These are phyloP conservation scores for Hiodon alosoides DNA, from an alignment of 2,113 vertebrate genomes.

Conservation along the genomic window DNA sequence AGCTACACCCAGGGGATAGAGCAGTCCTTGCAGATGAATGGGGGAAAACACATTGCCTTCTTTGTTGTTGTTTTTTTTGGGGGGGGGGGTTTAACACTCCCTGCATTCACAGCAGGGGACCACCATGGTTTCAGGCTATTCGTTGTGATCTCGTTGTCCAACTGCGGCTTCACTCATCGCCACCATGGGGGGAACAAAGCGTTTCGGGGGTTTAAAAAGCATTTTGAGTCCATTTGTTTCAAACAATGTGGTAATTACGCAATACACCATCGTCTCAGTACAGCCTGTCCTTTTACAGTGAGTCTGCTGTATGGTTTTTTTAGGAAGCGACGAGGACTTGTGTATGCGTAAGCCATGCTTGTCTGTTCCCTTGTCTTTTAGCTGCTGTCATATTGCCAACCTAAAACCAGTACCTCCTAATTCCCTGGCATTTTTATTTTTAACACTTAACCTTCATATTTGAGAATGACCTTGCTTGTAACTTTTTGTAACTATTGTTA, in stretches of 20 bases:
- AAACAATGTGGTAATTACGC: slow-evolving; percentile 1
- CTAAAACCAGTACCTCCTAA: no score
- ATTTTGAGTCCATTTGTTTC: slow-evolving; percentile 26
- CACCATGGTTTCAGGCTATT: slow-evolving; percentile 21
- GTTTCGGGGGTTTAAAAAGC: not conserved
- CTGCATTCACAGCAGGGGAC: slow-evolving; percentile 20
- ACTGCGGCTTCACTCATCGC: slow-evolving; percentile 20
- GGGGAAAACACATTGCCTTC: slow-evolving; percentile 18
- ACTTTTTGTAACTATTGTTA: no score
- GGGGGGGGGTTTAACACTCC: slow-evolving; percentile 23
- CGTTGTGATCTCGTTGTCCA: slow-evolving; percentile 13
- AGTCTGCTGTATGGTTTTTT: no score
- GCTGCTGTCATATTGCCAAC: no score
- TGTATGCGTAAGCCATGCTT: no score
- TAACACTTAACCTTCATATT: no score
- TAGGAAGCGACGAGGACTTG: no score
- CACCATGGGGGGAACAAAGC: not conserved
- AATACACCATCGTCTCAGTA: not conserved
- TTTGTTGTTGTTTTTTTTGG: slow-evolving; percentile 7
- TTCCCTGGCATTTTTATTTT: no score
- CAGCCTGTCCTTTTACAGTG: not conserved
- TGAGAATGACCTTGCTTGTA: no score
- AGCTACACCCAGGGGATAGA: not conserved
- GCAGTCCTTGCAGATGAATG: slow-evolving; percentile 29
- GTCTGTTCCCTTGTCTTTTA: no score